Percentiles rank a stretch among this genome's conserved stretches.
Conservation (phyloP, 2,113 vertebrate genomes). For the Megatriorchis doriae region DNA sequence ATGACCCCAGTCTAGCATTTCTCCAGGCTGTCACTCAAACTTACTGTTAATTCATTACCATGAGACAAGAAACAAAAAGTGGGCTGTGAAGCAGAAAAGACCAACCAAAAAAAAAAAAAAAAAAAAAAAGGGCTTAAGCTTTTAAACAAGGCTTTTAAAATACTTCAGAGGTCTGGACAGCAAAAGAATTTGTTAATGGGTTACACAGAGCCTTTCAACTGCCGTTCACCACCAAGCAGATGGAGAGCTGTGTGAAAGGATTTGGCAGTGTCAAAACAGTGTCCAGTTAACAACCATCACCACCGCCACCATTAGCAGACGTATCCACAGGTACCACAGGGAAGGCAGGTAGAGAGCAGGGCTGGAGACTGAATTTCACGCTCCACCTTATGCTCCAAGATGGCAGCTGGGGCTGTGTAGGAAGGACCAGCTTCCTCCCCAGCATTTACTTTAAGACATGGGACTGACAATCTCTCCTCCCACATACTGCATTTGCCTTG, state of each 20-base stretch:
- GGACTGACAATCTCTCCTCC: background rate
- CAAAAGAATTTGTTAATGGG: background rate
- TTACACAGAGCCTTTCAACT: background rate
- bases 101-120: background rate
- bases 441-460: background rate
- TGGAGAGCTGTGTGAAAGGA: background rate
- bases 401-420: fast-evolving
- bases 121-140: background rate
- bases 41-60: background rate
- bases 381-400: background rate
- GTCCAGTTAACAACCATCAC: background rate
- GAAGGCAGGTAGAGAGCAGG: background rate
- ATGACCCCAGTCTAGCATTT: background rate
- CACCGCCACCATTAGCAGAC: background rate
- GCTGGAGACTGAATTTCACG: background rate
- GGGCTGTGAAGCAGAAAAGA: background rate
- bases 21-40: background rate
- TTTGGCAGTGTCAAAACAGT: background rate
- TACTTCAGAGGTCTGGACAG: background rate
- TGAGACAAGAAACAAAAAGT: background rate
- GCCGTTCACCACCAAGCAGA: background rate
- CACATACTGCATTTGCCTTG: background rate
- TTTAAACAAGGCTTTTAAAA: slow-evolving; percentile 11
- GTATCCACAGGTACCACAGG: background rate
- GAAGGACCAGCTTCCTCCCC: background rate